Evolutionary conservation across 2,888 invertebrate species (phyloP), one percentile per base, ranked within the genome.

Genomic region (Spatulosminthurus flaviceps): DNA sequence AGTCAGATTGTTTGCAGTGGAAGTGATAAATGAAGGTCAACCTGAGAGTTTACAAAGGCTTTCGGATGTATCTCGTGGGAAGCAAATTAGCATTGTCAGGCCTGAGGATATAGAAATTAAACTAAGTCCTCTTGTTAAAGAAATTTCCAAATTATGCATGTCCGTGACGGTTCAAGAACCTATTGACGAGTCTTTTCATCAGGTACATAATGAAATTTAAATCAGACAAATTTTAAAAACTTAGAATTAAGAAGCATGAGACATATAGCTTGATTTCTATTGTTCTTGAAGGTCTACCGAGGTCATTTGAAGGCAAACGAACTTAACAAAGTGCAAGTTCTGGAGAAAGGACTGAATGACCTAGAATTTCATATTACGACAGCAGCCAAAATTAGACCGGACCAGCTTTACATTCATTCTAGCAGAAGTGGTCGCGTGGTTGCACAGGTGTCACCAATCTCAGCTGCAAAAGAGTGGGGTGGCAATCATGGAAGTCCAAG

Each of bases 1-100:
- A 13, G 81, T 82, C 24, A 78, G 80, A 70, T 24, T 83, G 9
- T 80, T 78, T 61, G 60, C 80, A 0, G 79, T 83, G 22, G 83
- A 83, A 67, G 71, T 83, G 0, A 74, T 71, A n/a, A 22, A 41
- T 43, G 43, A 24, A 1, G 21, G 34, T 24, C 1, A 41, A 16
- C 43, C 69, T 0, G 16, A 41, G 16, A 34, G 67, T 67, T 24
- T 76, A 5, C 2, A 43, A 11, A 28, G 67, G 1, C n/a, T 76
- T 9, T 26, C 76, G 0, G 0, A 7, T 9, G 67, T 26, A 11
- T 76, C 76, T n/a, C 42, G 42, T 21, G 76, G 76, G 0, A 67
- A 69, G 9, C 76, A 76, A 26, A 43, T 69, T 26, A n/a, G 21
- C n/a, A 43, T 67, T 43, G 1, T 26, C 13, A 67, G 21, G 34